Evolutionary conservation across 2,888 invertebrate species (phyloP), one percentile per base, ranked within the genome.

Genomic region (Candidula unifasciata): DNA sequence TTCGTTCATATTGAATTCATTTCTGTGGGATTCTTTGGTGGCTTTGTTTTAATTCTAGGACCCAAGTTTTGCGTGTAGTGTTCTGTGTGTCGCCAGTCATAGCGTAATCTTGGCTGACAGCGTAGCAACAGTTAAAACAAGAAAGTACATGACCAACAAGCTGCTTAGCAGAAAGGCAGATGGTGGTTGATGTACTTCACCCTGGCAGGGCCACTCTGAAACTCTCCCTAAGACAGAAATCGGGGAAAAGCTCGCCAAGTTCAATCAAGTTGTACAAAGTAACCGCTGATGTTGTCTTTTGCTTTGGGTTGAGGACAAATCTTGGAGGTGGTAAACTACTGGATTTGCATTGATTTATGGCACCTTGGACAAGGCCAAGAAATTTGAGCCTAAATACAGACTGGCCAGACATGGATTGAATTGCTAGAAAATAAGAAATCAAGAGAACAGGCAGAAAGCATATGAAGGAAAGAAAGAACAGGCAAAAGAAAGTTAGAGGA

Each of bases 401-500:
- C 95, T 99, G 90, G 96, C 96, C 5, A 87, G 96, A 95, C 98
- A 99, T 94, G 98, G 98, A 86, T 95, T n/a, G n/a, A n/a, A n/a
- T n/a, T n/a, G n/a, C n/a, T n/a, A n/a, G n/a, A n/a, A n/a, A 99
- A 87, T 96, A 96, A 92, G 98, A 98, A 93, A 97, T 97, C 94
- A 93, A 93, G 88, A 97, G 96, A 95, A 96, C 97, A 90, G 98
- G 98, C 86, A 96, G 99, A 93, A 99, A 99, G 95, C 99, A 99
- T 95, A 97, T 99, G 90, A 99, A 99, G 95, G 99, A 99, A 96
- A 96, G 98, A 92, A 99, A 99, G 96, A 99, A 99, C 96, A 97
- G 99, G 94, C 98, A 99, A 97, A 99, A 99, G 97, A 99, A 99
- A 95, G 98, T 99, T 90, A 96, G 99, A 93, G 99, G 99, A 94